Conservation (phyloP, 2,797 vertebrate genomes). For the Bradypus variegatus region DNA sequence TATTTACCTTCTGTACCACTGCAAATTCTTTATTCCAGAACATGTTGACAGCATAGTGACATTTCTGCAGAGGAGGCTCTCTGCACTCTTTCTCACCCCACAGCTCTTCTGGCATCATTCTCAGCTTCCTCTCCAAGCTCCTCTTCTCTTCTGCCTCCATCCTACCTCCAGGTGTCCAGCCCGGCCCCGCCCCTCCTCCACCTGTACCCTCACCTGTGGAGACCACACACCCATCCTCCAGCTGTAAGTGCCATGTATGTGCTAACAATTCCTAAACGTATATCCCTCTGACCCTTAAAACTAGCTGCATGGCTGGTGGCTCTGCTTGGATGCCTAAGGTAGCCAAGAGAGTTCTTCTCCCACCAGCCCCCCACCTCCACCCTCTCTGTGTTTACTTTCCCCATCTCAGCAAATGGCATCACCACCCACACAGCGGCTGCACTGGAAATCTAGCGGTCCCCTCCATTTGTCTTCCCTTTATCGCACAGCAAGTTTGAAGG, state of each 20-base stretch:
- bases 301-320: not conserved
- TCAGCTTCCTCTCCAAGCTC: not conserved
- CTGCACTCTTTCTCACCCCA: not conserved
- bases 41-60: rapidly evolving
- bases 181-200: not conserved
- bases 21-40: not conserved
- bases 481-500: too few species aligned
- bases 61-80: not conserved
- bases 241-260: not conserved
- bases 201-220: rapidly evolving
- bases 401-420: not conserved
- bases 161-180: too few species aligned
- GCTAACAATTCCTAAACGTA: not conserved
- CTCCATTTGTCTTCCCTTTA: too few species aligned
- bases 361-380: not conserved
- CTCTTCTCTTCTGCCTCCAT: not conserved
- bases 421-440: not conserved
- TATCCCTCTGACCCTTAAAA: not conserved
- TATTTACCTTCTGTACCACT: not conserved
- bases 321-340: not conserved
- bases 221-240: not conserved
- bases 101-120: not conserved
- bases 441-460: not conserved
- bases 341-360: not conserved
- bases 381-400: not conserved